Evolutionary conservation across 2,888 invertebrate genomes (phyloP).

Genomic region (Agriotes lineatus): DNA sequence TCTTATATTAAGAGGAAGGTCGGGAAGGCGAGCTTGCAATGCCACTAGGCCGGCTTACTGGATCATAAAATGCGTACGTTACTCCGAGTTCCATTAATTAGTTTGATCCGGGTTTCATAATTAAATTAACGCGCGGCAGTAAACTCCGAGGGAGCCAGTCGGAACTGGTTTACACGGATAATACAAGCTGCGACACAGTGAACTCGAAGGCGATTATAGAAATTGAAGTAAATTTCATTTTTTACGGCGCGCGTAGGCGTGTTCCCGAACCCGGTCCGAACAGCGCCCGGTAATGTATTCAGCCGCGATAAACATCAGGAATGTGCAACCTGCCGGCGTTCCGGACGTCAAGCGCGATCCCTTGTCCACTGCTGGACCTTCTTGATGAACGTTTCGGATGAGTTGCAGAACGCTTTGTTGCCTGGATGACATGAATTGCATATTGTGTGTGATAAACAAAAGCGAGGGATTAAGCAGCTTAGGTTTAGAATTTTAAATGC

Average conservation of each 20-base stretch:
- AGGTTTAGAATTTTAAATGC: neutral
- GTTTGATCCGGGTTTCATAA: conserved; percentile 19
- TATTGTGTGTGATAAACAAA: neutral
- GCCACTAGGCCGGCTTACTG: conserved; percentile 1
- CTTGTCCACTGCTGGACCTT: conserved; percentile 2
- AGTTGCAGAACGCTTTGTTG: conserved; percentile 18
- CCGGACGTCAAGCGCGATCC: conserved; percentile 10
- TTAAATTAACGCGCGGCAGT: conserved; percentile 14
- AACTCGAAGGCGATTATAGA: conserved; percentile 3
- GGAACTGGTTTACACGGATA: conserved; percentile 17
- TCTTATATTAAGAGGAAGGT: neutral
- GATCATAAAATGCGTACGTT: neutral
- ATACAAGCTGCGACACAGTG: conserved; percentile 6
- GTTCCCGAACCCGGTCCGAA: conserved; percentile 1
- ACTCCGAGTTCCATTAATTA: conserved; percentile 11
- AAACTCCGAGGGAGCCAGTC: neutral
- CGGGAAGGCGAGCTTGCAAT: neutral
- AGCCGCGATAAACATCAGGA: conserved; percentile 3
- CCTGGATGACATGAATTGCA: conserved; percentile 1
- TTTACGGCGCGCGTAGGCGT: neutral
- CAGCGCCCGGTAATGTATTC: conserved; percentile 13
- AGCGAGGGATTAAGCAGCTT: neutral
- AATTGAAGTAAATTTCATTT: conserved; percentile 11
- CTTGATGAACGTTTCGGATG: conserved; percentile 18
- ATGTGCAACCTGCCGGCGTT: conserved; percentile 21